Conservation (phyloP, 2,113 vertebrate genomes). For the Cisticola juncidis region DNA sequence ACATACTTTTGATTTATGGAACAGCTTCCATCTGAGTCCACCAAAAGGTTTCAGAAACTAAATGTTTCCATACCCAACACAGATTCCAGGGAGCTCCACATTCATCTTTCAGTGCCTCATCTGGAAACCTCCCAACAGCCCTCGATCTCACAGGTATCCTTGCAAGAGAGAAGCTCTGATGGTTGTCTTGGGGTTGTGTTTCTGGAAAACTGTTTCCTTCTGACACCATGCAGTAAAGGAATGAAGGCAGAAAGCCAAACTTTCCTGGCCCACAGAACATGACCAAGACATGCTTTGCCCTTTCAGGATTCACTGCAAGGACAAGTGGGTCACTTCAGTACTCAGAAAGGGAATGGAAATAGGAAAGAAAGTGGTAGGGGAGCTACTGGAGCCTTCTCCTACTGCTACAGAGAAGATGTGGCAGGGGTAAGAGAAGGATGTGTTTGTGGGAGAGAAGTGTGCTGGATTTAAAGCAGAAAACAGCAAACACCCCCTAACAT, state of each 20-base stretch:
- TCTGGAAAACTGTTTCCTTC: not conserved
- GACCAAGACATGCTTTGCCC: not conserved
- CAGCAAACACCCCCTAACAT: not conserved
- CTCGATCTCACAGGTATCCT: not conserved
- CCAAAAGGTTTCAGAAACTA: not conserved
- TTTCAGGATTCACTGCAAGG: not conserved
- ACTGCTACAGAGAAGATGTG: not conserved
- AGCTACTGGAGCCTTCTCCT: not conserved
- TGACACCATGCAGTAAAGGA: not conserved
- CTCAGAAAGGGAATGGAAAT: not conserved
- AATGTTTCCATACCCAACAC: not conserved
- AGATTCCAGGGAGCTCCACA: not conserved
- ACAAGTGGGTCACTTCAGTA: fast-evolving
- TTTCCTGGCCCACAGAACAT: not conserved
- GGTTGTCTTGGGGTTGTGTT: not conserved
- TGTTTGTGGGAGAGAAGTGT: not conserved
- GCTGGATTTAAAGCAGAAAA: not conserved
- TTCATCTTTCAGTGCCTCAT: not conserved
- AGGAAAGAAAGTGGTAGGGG: not conserved
- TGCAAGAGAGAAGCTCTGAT: not conserved
- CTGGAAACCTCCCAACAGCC: not conserved
- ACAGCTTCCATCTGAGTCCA: not conserved
- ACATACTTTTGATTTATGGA: not conserved
- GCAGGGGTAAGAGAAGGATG: not conserved
- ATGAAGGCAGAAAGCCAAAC: not conserved